Percentiles rank a stretch among this genome's conserved stretches.
These are phyloP conservation scores for Drosophila gunungcola DNA, from an alignment of 1,140 invertebrate species.

Conservation along the genomic window DNA sequence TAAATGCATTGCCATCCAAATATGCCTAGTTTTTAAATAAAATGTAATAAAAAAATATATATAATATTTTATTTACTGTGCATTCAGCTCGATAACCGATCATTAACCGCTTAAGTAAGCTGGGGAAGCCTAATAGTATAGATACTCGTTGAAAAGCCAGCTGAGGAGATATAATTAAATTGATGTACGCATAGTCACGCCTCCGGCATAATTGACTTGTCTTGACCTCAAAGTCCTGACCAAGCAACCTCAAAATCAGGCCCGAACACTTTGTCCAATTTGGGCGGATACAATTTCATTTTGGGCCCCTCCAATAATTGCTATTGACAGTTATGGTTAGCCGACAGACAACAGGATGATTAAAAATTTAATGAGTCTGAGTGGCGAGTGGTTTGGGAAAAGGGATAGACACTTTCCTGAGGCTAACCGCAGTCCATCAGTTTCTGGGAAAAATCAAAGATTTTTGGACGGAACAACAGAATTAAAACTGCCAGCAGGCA, in stretches of 20 bases:
- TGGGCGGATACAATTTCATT: conserved; percentile 19
- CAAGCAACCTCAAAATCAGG: conserved; percentile 8
- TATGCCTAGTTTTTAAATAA: too few relatives aligned
- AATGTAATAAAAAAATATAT: neutral
- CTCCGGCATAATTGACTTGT: conserved; percentile 50
- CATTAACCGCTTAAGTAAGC: neutral
- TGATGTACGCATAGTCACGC: conserved; percentile 46
- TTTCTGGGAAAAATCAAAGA: conserved; percentile 44
- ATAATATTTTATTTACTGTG: neutral
- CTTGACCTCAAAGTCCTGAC: conserved; percentile 43
- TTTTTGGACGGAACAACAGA: conserved; percentile 9
- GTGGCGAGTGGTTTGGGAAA: conserved; percentile 5
- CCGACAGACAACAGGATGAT: conserved; percentile 41
- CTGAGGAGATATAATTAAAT: conserved; percentile 61
- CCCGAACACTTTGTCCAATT: conserved; percentile 4
- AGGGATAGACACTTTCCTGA: conserved; percentile 1
- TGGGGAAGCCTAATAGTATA: neutral
- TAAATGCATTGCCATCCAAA: too few relatives aligned
- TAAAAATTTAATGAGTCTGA: conserved; percentile 66
- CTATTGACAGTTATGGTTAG: conserved; percentile 65
- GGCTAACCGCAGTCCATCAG: conserved; percentile 43
- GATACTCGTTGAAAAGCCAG: conserved; percentile 25
- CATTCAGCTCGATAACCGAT: neutral
- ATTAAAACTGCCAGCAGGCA: conserved; percentile 12
- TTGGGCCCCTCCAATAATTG: conserved; percentile 58